Evolutionary conservation across 1,140 invertebrate species (phyloP).

Genomic region (Oryzaephilus surinamensis): DNA sequence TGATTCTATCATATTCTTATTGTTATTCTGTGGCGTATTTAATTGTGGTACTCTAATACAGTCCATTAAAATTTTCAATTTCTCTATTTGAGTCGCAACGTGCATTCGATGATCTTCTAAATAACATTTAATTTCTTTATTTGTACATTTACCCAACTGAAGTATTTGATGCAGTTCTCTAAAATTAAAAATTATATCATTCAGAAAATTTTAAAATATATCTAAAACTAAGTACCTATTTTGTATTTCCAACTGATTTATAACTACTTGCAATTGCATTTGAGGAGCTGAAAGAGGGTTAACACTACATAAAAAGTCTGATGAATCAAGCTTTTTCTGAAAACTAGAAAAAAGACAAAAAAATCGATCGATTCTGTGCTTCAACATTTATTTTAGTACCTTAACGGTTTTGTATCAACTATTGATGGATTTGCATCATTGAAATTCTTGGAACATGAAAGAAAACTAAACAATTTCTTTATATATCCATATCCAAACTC

Average conservation of each 20-base stretch:
- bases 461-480: constrained; percentile 28
- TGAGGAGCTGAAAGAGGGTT: constrained; percentile 29
- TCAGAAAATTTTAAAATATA: too few species aligned
- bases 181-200: constrained; percentile 9
- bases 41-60: too few species aligned
- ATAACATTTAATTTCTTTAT: constrained; percentile 39
- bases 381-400: too few species aligned
- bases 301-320: constrained; percentile 9
- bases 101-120: constrained; percentile 42
- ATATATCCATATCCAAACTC: too few species aligned
- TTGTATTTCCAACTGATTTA: constrained; percentile 48
- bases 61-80: constrained; percentile 44
- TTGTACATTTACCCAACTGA: constrained; percentile 22
- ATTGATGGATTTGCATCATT: constrained; percentile 12
- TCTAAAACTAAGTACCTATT: constrained; percentile 39
- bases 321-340: constrained; percentile 11
- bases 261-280: constrained; percentile 47
- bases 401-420: constrained; percentile 12
- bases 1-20: constrained; percentile 22
- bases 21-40: neutral
- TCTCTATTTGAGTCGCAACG: constrained; percentile 45
- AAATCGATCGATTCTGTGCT: too few species aligned
- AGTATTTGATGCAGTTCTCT: constrained; percentile 30
- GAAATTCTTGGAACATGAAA: constrained; percentile 16
- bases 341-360: constrained; percentile 8